phyloP scores from a whole-genome alignment of 2,797 vertebrate species.

The Rousettus madagascariensis region DNA sequence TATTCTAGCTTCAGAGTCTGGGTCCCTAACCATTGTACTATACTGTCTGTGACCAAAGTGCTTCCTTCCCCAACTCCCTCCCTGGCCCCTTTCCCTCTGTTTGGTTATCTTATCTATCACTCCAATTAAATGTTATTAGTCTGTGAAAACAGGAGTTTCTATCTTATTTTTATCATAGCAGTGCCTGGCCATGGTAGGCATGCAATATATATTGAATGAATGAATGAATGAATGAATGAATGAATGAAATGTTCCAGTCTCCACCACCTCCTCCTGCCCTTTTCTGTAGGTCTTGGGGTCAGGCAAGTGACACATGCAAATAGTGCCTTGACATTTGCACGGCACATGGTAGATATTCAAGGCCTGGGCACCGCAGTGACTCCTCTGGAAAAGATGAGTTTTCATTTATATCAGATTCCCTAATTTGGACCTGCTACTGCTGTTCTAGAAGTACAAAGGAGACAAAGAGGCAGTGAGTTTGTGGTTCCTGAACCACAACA shows the following conservation, averaged over 20 bases:
- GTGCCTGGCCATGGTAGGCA: not conserved
- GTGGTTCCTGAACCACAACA: not conserved
- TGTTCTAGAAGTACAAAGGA: not conserved
- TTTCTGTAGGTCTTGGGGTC: not conserved
- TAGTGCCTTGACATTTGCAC: accelerated
- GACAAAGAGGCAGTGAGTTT: no score
- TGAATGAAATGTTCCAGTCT: not conserved
- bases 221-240: not conserved
- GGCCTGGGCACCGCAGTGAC: no score
- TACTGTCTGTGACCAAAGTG: not conserved
- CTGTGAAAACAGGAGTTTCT: not conserved
- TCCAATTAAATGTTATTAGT: not conserved
- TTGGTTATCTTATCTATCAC: not conserved
- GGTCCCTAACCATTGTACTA: not conserved
- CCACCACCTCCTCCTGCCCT: not conserved
- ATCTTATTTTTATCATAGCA: not conserved
- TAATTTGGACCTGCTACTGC: not conserved
- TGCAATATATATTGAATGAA: not conserved
- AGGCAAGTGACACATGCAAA: not conserved
- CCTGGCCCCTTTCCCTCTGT: not conserved
- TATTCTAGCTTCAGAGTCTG: not conserved
- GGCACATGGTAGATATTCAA: not conserved
- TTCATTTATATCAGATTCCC: not conserved
- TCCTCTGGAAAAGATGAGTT: not conserved
- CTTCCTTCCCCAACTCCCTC: not conserved